Evolutionary conservation across 2,888 invertebrate genomes (phyloP), one percentile per base, ranked within the genome.

Genomic region (Thereva nobilitata): DNA sequence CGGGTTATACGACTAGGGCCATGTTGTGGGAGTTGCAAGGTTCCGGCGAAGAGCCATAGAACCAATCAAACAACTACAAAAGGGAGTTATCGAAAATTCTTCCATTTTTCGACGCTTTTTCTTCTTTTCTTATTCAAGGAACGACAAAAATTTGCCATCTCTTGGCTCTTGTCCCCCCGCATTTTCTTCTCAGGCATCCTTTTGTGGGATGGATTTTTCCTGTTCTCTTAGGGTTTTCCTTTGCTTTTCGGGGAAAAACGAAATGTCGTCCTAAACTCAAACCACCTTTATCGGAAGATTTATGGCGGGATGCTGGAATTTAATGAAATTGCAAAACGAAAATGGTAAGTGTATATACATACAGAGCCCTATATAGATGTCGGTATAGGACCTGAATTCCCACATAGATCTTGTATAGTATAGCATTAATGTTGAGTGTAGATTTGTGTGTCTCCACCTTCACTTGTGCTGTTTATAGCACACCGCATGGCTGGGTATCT

Each of bases 251-350:
- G 65, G 55, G 54, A 56, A 64, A 65, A 65, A 56, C 56, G 65
- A 65, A 65, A 65, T 65, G 65, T 65, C 65, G 65, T 56, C 54
- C 65, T 56, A 55, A 55, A 65, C 65, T 47, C 65, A 65, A 65
- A 65, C 65, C 65, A 65, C 65, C 65, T 65, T 56, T 65, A 65
- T 65, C 56, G 69, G 72, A 75, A 79, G 79, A 79, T 79, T 79
- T 79, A 79, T 79, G 76, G 79, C 78, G 79, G 70, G 79, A 79
- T 79, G 80, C 77, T 80, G 79, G 79, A 80, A 79, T 79, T 79
- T 79, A 79, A 79, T 79, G 78, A 79, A 79, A 79, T 79, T 79
- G 78, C 79, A 79, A 80, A 79, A 80, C 78, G 79, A 79, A 78
- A 79, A 78, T 76, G 61, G 65, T 63, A 53, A 57, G 44, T 63